These are phyloP conservation scores for Penelope pileata DNA, from an alignment of 2,113 vertebrate genomes.

Conservation along the genomic window DNA sequence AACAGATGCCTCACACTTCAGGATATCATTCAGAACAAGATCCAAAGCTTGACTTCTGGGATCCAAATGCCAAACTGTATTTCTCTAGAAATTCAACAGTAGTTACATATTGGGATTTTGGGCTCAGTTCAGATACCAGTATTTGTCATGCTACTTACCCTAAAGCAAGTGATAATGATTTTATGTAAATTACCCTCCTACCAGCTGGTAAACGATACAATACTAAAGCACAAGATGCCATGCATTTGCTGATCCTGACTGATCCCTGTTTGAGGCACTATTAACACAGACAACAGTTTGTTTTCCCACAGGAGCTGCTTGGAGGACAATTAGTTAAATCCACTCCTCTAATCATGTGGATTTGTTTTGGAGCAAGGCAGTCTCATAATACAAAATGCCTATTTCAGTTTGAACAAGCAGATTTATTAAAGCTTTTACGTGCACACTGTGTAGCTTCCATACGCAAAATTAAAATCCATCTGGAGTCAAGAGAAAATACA, in stretches of 20 bases:
- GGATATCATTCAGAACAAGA: not conserved
- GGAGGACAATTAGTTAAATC: constrained; percentile 72
- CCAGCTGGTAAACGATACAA: constrained; percentile 25
- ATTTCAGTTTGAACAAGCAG: constrained; percentile 65
- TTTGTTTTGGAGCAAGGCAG: constrained; percentile 66
- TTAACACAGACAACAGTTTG: constrained; percentile 36
- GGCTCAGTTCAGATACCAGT: not conserved
- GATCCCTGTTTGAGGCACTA: constrained; percentile 50
- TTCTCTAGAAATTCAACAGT: not conserved
- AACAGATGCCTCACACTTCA: not conserved
- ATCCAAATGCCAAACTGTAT: not conserved
- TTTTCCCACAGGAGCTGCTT: constrained; percentile 56
- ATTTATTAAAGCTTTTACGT: constrained; percentile 64
- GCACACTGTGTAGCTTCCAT: constrained; percentile 26
- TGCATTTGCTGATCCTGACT: constrained; percentile 35
- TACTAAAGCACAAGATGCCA: not conserved
- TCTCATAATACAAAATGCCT: constrained; percentile 60
- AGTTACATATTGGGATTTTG: not conserved
- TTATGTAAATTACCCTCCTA: constrained; percentile 39
- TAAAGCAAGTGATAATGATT: constrained; percentile 47
- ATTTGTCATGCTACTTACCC: constrained; percentile 20
- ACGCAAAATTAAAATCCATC: constrained; percentile 66
- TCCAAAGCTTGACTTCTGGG: not conserved
- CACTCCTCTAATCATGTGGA: constrained; percentile 55
- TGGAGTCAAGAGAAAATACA: constrained; percentile 61